Conservation (phyloP, 2,888 invertebrate species). For the Lacanobia oleracea region DNA sequence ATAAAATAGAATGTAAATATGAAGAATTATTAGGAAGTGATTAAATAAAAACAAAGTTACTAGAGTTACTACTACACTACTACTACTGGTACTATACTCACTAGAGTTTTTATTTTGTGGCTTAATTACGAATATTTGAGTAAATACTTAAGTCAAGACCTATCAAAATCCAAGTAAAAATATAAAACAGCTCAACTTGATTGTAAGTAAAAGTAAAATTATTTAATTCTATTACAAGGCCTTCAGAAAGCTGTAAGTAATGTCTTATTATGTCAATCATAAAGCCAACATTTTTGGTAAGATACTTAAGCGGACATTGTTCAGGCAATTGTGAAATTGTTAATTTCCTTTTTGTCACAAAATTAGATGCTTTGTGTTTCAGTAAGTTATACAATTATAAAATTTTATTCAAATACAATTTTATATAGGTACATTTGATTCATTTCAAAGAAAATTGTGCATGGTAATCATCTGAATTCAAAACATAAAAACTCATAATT, state of each 20-base stretch:
- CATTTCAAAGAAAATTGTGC: not conserved
- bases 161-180: not conserved
- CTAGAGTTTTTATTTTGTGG: no score
- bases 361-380: not conserved
- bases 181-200: not conserved
- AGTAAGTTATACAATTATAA: no score
- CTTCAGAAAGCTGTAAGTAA: conserved; percentile 20
- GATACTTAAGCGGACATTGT: not conserved
- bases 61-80: no score
- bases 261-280: conserved; percentile 37
- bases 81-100: no score
- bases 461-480: no score
- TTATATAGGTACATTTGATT: not conserved
- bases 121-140: no score
- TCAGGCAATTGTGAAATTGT: not conserved
- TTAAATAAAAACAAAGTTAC: no score
- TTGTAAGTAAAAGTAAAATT: conserved; percentile 19
- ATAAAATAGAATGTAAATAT: no score
- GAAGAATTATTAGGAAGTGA: no score
- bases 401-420: no score
- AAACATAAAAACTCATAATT: no score
- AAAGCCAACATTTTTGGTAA: conserved; percentile 14
- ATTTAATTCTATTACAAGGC: conserved; percentile 14
- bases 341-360: not conserved
- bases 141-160: no score